Base-by-base conservation (phyloP, 1,140 invertebrate genomes). In the Psix sp. region DNA sequence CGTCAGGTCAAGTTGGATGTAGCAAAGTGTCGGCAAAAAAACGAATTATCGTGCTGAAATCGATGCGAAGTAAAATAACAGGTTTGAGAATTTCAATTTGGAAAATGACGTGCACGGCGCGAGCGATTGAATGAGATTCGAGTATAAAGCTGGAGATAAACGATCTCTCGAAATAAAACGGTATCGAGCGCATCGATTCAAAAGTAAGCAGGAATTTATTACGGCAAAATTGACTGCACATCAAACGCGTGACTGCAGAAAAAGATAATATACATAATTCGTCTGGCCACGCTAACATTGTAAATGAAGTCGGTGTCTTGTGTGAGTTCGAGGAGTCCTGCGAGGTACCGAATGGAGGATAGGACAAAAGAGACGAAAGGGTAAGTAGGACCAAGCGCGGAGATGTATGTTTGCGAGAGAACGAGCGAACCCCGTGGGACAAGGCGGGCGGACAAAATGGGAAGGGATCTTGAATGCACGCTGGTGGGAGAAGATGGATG, bases 401-500 rank as follows among this genome's bases (percentile, higher is more conserved):
- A 81, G 82, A 83, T 80, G 80, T 81, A 81, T 79, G 80, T 70
- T 65, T 51, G 78, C 73, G 66, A 76, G 72, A 77, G 80, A 81
- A 76, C 70, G 54, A 35, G 39, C 40, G 54, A 76, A 73, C 51
- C 70, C 63, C 72, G 71, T 74, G 76, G 78, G 71, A 81, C 62
- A 74, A 54, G 76, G 77, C 81, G 74, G 78, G 80, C 68, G 76
- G 75, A 78, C 74, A 52, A 70, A 62, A 74, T 68, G 72, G 78
- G 62, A 74, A 76, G 73, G 76, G 60, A 60, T 39, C 46, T 70
- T 29, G 57, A 68, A 51, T 52, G 62, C 38, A 51, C 5, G 7
- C 11, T 74, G 70, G 80, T 79, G 77, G 80, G 80, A 77, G 83
- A 86, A 87, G 86, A 86, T 86, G 78, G 77, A 87, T 87, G 83